phyloP scores from a whole-genome alignment of 2,888 invertebrate species.

The Drosophila eohydei region DNA sequence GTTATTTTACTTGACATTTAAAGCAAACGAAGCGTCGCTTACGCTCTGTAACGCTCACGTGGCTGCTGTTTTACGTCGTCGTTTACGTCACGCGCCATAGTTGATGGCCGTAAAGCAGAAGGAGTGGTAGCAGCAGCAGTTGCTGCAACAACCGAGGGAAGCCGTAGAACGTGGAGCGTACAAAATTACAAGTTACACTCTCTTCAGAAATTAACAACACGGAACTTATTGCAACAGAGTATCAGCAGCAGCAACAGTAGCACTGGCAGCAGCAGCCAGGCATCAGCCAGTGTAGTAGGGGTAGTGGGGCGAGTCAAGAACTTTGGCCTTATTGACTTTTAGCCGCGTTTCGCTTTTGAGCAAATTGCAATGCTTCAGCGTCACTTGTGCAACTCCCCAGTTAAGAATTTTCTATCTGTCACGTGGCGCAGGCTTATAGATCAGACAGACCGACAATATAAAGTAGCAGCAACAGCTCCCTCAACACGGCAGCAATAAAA shows the following conservation, averaged over 20 bases:
- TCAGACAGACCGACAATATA: conserved; percentile 2
- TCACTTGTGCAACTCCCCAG: conserved; percentile 33
- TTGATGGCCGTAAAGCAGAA: conserved; percentile 60
- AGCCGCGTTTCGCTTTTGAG: conserved; percentile 35
- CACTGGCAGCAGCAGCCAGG: neutral
- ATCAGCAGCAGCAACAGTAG: conserved; percentile 16
- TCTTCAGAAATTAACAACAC: conserved; percentile 80
- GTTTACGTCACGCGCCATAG: conserved; percentile 67
- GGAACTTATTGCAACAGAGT: conserved; percentile 77
- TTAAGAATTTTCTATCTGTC: conserved; percentile 34
- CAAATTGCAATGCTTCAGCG: conserved; percentile 51
- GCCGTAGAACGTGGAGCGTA: conserved; percentile 53
- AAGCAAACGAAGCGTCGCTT: conserved; percentile 70
- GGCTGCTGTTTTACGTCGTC: conserved; percentile 69
- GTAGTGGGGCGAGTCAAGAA: neutral
- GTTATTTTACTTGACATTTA: conserved; percentile 69
- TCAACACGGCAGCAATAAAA: conserved; percentile 39
- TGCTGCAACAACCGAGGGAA: conserved; percentile 41
- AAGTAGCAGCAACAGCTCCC: conserved; percentile 14
- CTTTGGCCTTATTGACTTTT: conserved; percentile 68
- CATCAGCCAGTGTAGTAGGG: neutral
- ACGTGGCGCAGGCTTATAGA: conserved; percentile 31
- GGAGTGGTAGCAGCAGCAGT: conserved; percentile 16
- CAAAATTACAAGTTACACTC: conserved; percentile 77
- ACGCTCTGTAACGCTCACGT: conserved; percentile 71